phyloP scores from a whole-genome alignment of 2,888 invertebrate species.

The Odontothrips loti region DNA sequence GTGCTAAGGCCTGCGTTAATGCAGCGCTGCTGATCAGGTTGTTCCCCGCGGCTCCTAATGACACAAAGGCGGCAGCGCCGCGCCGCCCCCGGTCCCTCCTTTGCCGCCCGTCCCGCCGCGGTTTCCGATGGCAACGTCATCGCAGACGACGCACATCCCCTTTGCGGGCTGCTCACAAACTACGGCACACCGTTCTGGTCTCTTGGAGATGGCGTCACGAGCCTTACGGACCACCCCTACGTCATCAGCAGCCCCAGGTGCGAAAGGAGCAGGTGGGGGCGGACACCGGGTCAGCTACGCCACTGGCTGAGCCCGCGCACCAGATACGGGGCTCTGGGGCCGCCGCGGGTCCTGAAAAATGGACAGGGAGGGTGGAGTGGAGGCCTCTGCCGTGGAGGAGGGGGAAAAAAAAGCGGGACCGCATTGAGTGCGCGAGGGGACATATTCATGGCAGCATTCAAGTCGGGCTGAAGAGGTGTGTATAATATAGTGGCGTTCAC shows the following conservation, averaged over 20 bases:
- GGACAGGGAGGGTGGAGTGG: background rate
- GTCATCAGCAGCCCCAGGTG: background rate
- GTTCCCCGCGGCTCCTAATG: background rate
- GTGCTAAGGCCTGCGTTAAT: background rate
- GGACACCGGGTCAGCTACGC: background rate
- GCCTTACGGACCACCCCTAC: no score
- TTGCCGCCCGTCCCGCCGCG: background rate
- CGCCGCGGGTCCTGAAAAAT: background rate
- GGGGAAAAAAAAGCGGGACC: background rate
- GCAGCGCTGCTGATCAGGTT: background rate
- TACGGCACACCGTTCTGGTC: no score
- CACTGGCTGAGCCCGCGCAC: background rate
- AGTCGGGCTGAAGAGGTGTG: constrained; percentile 21
- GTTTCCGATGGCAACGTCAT: background rate
- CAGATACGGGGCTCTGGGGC: background rate
- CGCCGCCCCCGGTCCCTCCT: no score
- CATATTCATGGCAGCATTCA: constrained; percentile 22
- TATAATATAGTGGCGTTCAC: constrained; percentile 23
- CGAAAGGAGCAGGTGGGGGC: background rate
- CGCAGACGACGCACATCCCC: no score
- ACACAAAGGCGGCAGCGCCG: constrained; percentile 3
- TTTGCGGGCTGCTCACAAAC: no score
- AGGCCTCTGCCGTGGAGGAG: no score
- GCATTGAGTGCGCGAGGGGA: constrained; percentile 11
- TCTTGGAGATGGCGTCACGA: no score